These are phyloP conservation scores for Caerostris extrusa DNA, from an alignment of 1,140 invertebrate species.

Conservation along the genomic window DNA sequence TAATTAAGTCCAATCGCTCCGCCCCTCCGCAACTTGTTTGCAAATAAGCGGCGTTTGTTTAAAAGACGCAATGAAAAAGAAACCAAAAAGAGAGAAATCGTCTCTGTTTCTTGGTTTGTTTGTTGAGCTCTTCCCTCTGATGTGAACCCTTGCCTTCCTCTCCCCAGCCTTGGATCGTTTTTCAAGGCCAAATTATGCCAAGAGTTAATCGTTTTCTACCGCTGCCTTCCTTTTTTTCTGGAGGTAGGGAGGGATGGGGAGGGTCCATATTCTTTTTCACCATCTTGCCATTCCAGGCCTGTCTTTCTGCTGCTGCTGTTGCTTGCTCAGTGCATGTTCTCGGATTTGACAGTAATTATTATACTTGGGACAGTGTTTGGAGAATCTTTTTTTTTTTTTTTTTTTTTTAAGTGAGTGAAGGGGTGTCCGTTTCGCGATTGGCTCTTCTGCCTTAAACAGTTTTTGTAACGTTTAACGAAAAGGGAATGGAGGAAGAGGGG, in stretches of 20 bases:
- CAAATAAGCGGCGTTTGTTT: conserved; percentile 72
- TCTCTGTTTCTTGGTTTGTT: neutral
- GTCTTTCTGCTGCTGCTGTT: neutral
- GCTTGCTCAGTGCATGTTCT: neutral
- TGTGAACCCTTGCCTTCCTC: conserved; percentile 17
- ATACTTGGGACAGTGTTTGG: neutral
- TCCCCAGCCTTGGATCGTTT: conserved; percentile 35
- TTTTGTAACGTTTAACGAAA: too few relatives aligned
- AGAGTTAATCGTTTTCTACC: conserved; percentile 32
- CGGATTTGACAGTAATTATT: neutral
- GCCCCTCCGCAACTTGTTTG: conserved; percentile 69
- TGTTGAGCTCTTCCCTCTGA: neutral
- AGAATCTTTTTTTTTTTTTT: neutral
- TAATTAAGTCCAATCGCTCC: conserved; percentile 60
- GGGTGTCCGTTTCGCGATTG: too few relatives aligned
- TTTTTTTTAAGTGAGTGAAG: too few relatives aligned
- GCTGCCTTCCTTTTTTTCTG: conserved; percentile 7
- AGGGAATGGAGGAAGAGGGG: too few relatives aligned
- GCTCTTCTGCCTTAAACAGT: too few relatives aligned
- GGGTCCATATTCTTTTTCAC: too few relatives aligned
- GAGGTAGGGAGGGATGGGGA: too few relatives aligned
- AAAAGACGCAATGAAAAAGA: conserved; percentile 26
- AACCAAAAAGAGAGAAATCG: neutral
- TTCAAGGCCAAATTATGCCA: conserved; percentile 53
- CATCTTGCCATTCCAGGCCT: too few relatives aligned